Conservation (phyloP, 64 coral and sea anemone species). For the Stylophora pistillata region DNA sequence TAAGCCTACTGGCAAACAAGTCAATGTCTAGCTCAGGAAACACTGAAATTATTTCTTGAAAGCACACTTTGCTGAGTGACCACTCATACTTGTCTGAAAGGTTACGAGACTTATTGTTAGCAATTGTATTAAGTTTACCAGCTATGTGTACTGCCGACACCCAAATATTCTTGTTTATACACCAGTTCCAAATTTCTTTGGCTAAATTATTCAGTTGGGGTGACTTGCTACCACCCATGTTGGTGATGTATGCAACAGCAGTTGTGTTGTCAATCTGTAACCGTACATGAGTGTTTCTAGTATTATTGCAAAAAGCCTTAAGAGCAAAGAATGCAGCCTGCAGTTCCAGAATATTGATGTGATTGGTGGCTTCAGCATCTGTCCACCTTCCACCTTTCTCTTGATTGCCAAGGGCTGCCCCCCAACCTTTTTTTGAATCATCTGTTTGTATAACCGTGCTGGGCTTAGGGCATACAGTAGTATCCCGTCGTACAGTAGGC, state of each 20-base stretch:
- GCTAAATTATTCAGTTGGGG: conserved; percentile 32
- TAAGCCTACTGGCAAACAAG: conserved; percentile 33
- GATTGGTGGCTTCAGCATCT: conserved; percentile 2
- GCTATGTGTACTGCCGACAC: conserved; percentile 24
- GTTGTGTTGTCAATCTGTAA: conserved; percentile 66
- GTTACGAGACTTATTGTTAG: conserved; percentile 13
- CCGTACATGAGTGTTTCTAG: conserved; percentile 37
- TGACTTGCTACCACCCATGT: conserved; percentile 74
- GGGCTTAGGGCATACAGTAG: conserved; percentile 10
- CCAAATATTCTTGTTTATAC: conserved; percentile 14
- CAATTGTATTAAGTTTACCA: neutral
- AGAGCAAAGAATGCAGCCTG: conserved; percentile 54
- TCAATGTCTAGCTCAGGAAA: conserved; percentile 40
- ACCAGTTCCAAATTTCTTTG: conserved; percentile 63
- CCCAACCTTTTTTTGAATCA: conserved; percentile 67
- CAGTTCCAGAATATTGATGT: conserved; percentile 50
- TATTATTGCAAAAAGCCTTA: conserved; percentile 43
- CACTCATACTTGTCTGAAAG: conserved; percentile 46
- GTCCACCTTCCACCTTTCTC: conserved; percentile 55
- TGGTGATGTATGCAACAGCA: conserved; percentile 65
- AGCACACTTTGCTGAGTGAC: conserved; percentile 8
- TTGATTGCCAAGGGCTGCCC: conserved; percentile 7
- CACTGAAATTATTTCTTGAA: conserved; percentile 38
- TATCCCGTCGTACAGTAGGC: neutral
- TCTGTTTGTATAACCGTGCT: conserved; percentile 48